phyloP scores from a whole-genome alignment of 2,888 invertebrate genomes.

The Crematogaster levior region DNA sequence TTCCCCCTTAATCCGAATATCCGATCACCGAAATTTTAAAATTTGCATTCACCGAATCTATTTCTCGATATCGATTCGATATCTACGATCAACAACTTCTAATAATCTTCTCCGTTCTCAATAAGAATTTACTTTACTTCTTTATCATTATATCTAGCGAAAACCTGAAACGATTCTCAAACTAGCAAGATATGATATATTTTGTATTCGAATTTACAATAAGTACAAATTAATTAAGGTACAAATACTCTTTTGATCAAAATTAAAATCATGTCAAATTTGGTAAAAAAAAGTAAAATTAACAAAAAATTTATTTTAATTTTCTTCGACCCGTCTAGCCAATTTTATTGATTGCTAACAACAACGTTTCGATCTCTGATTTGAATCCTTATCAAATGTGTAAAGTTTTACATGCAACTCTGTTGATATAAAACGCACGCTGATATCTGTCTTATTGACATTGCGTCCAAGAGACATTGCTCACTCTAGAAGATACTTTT shows the following conservation, averaged over 20 bases:
- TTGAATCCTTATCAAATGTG: too few species aligned
- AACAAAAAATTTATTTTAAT: too few species aligned
- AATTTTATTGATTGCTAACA: too few species aligned
- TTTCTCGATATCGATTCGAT: neutral
- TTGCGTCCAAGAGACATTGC: too few species aligned
- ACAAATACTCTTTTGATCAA: neutral
- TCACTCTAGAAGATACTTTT: too few species aligned
- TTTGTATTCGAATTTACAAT: neutral
- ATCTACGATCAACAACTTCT: neutral
- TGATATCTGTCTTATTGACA: too few species aligned
- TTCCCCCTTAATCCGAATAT: neutral
- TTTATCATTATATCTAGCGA: neutral
- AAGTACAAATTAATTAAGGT: too few species aligned
- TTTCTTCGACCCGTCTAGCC: too few species aligned
- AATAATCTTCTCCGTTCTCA: neutral
- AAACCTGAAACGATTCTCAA: neutral
- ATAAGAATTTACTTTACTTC: neutral
- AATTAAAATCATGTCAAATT: neutral
- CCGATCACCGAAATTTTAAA: neutral
- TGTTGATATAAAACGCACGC: too few species aligned
- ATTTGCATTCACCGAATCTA: neutral
- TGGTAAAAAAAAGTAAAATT: neutral
- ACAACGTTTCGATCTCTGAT: too few species aligned
- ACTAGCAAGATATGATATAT: neutral
- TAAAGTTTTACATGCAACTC: too few species aligned